Evolutionary conservation across 2,888 invertebrate genomes (phyloP).

Genomic region (Tupiocoris notatus): DNA sequence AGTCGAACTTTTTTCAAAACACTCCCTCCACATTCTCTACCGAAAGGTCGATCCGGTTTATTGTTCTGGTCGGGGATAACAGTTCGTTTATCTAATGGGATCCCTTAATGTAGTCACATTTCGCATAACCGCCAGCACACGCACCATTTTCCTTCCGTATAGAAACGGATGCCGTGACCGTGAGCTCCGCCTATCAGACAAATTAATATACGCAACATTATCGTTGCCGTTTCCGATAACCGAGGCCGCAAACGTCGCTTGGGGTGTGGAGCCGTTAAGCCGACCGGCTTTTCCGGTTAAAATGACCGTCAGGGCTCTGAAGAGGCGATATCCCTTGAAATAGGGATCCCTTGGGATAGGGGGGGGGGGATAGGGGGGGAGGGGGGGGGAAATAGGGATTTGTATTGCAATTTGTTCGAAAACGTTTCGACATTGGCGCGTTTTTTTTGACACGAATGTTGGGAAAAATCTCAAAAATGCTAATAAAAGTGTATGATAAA

Average conservation of each 20-base stretch:
- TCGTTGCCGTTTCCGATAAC: background rate
- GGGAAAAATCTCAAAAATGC: no score
- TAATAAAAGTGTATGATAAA: no score
- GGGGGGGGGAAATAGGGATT: no score
- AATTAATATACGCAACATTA: conserved; percentile 20
- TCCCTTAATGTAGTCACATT: conserved; percentile 27
- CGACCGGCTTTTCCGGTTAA: background rate
- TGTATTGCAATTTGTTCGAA: background rate
- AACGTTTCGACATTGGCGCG: no score
- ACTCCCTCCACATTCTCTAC: background rate
- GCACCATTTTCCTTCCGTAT: background rate
- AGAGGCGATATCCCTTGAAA: background rate
- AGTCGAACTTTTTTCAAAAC: no score
- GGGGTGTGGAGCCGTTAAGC: background rate
- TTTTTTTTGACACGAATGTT: no score
- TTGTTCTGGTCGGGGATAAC: background rate
- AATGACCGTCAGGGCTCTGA: background rate
- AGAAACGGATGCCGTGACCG: background rate
- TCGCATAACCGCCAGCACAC: conserved; percentile 7
- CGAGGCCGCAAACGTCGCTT: background rate
- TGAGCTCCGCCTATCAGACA: conserved; percentile 8
- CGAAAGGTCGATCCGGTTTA: background rate
- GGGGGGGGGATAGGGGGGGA: no score
- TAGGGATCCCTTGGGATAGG: no score
- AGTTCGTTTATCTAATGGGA: conserved; percentile 34